These are phyloP conservation scores for Tigriopus californicus DNA, from an alignment of 2,888 invertebrate species.

Conservation along the genomic window DNA sequence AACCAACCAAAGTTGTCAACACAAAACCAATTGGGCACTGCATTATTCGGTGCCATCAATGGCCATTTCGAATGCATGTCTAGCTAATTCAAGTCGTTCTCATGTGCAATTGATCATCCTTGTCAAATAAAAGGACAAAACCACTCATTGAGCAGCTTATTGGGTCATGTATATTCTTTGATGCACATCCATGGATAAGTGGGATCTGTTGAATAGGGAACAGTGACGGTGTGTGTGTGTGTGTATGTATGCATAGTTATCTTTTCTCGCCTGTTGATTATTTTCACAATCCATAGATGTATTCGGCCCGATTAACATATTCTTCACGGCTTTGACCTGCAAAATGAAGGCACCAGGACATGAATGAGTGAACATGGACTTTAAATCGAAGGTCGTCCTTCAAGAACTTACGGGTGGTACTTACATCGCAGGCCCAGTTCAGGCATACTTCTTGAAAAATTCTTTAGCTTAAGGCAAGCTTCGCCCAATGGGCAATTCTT, in stretches of 20 bases:
- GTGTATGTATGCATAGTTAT: background rate
- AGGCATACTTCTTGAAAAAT: background rate
- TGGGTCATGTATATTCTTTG: too few relatives aligned
- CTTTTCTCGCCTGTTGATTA: background rate
- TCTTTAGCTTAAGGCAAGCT: constrained; percentile 3
- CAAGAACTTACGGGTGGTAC: background rate
- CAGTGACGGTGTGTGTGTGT: too few relatives aligned
- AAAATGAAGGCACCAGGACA: background rate
- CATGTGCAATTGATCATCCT: too few relatives aligned
- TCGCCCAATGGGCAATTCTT: constrained; percentile 10
- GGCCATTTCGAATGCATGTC: too few relatives aligned
- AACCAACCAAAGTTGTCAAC: constrained; percentile 25
- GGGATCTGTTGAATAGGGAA: too few relatives aligned
- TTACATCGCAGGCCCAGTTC: constrained; percentile 9
- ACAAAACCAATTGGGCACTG: constrained; percentile 18
- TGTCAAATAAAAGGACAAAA: constrained; percentile 25
- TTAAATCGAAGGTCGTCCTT: background rate
- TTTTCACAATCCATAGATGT: background rate
- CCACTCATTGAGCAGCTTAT: too few relatives aligned
- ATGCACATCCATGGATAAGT: too few relatives aligned
- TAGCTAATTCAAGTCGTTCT: too few relatives aligned
- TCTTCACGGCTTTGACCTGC: background rate
- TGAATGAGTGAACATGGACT: background rate
- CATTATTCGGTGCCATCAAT: too few relatives aligned
- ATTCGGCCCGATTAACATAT: background rate